Percentiles rank a stretch among this genome's conserved stretches.
phyloP scores from a whole-genome alignment of 2,888 invertebrate species.

The Harpagoxenus sublaevis region DNA sequence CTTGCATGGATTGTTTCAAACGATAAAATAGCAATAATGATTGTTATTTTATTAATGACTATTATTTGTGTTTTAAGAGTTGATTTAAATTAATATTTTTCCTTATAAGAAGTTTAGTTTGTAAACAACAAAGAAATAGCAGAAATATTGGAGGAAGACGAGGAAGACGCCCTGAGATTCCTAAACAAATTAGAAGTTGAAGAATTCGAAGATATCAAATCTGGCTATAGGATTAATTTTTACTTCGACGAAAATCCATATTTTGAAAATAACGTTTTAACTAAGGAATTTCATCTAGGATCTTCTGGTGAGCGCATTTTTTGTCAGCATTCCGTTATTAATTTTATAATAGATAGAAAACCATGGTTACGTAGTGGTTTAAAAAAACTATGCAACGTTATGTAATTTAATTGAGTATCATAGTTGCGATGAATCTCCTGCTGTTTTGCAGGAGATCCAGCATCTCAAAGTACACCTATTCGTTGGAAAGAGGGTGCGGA shows the following conservation, averaged over 20 bases:
- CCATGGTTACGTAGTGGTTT: background rate
- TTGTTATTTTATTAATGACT: background rate
- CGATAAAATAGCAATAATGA: background rate
- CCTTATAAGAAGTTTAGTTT: slow-evolving; percentile 88
- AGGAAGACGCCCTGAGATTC: slow-evolving; percentile 93
- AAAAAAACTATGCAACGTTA: slow-evolving; percentile 54
- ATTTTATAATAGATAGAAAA: background rate
- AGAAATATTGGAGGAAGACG: slow-evolving; percentile 93
- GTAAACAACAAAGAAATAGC: slow-evolving; percentile 95
- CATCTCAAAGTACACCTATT: slow-evolving; percentile 92
- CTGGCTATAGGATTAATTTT: slow-evolving; percentile 93
- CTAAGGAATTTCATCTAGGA: slow-evolving; percentile 93
- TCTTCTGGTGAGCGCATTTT: slow-evolving; percentile 86
- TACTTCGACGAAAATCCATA: slow-evolving; percentile 93
- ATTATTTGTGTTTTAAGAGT: background rate
- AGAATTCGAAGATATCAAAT: slow-evolving; percentile 95
- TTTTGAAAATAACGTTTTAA: slow-evolving; percentile 92
- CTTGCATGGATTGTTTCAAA: background rate
- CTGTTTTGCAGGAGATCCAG: slow-evolving; percentile 88
- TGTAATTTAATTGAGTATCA: slow-evolving; percentile 64
- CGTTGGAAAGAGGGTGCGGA: slow-evolving; percentile 94
- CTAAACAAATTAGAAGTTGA: slow-evolving; percentile 92
- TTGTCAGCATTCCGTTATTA: slow-evolving; percentile 3
- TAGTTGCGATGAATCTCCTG: slow-evolving; percentile 86
- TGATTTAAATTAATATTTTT: slow-evolving; percentile 60